These are phyloP conservation scores for Spodoptera littoralis DNA, from an alignment of 2,888 invertebrate species.

Conservation along the genomic window DNA sequence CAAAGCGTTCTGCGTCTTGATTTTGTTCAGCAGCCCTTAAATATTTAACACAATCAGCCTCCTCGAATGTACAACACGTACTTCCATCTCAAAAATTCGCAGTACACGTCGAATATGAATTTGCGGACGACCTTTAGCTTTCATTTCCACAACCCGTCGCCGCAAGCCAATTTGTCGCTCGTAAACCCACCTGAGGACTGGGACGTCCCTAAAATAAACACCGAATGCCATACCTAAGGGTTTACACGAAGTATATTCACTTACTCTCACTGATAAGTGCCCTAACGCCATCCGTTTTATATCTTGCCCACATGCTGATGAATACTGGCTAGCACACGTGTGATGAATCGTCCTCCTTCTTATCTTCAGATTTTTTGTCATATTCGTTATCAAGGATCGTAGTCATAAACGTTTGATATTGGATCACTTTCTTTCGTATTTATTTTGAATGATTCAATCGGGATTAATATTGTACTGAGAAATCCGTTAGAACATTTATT, in stretches of 20 bases:
- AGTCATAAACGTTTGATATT: constrained; percentile 29
- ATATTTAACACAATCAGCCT: constrained; percentile 13
- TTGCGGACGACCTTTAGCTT: constrained; percentile 25
- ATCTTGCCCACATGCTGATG: constrained; percentile 53
- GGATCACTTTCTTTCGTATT: constrained; percentile 31
- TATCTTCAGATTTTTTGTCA: constrained; percentile 58
- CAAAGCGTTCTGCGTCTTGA: constrained; percentile 6
- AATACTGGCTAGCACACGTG: constrained; percentile 45
- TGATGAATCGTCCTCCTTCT: constrained; percentile 39
- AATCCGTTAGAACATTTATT: neutral
- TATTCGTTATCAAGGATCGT: constrained; percentile 35
- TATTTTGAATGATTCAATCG: constrained; percentile 22
- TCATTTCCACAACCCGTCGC: constrained; percentile 30
- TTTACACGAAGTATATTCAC: constrained; percentile 56
- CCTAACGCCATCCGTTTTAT: constrained; percentile 54
- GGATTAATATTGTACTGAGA: neutral
- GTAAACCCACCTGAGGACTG: constrained; percentile 57
- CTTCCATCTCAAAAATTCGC: constrained; percentile 22
- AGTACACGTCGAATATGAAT: constrained; percentile 24
- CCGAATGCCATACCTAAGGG: constrained; percentile 30
- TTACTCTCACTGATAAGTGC: constrained; percentile 52
- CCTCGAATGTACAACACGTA: constrained; percentile 15
- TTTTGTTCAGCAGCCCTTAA: constrained; percentile 7
- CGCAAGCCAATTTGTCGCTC: constrained; percentile 49
- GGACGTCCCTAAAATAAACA: constrained; percentile 37